Evolutionary conservation across 92 coral and sea anemone genomes (phyloP), one percentile per base, ranked within the genome.

Genomic region (Zoanthus sansibaricus): DNA sequence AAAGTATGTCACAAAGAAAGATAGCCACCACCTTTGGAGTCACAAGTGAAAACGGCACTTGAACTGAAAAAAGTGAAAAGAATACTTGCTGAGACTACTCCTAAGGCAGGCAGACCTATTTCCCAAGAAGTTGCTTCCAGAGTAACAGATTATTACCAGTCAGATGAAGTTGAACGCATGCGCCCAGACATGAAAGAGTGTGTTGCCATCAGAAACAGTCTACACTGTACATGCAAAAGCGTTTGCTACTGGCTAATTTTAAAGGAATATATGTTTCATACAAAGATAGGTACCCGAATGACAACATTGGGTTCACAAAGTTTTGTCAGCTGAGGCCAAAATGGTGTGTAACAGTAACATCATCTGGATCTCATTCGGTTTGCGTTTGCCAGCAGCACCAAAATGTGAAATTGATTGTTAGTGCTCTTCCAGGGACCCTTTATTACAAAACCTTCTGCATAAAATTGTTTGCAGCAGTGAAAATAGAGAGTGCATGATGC

Each of bases 401-500:
- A 67, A 84, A 72, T 72, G 54, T 72, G 77, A 72, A 72, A 71
- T 64, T 71, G 79, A 42, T 52, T 13, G 87, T 48, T 71, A 30
- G 75, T 31, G 70, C 67, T 67, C 61, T 66, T 49, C 78, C 51
- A 55, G 61, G 42, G 59, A 84, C 61, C 25, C 87, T 70, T 71
- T 37, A 83, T 71, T 45, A 83, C 66, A 83, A 83, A 83, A 33
- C 78, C 76, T 83, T 51, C 37, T 83, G 59, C 68, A 16, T 18
- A 48, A 70, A 83, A 17, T 83, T 47, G 87, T 72, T 17, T 84
- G 79, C 10, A 66, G 68, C 77, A 48, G 76, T 49, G 49, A 73
- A 18, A 66, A 67, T 6, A 61, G 79, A 71, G 48, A 84, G 70
- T 84, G 87, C 71, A 84, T 72, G 79, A 21, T 84, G 64, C 87